A percentile compares a stretch with the other conserved stretches of the same genome.
Conservation (phyloP, 2,113 vertebrate species). For the Thymallus thymallus region DNA sequence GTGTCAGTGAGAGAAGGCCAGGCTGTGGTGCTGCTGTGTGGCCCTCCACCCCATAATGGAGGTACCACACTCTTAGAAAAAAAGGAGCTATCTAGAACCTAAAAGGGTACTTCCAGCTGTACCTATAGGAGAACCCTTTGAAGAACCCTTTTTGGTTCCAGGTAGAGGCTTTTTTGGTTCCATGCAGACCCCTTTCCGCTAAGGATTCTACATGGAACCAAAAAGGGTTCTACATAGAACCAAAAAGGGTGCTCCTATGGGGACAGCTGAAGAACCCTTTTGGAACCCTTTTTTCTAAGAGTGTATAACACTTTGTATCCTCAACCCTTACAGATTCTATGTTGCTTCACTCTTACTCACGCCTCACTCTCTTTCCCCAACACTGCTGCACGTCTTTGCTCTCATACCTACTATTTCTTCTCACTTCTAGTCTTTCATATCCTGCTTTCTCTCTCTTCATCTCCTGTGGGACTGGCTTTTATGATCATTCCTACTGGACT, state of each 20-base stretch:
- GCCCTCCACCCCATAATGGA: constrained; percentile 80
- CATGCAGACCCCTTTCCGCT: no score
- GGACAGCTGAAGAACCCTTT: no score
- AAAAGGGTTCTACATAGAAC: no score
- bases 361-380: constrained; percentile 48
- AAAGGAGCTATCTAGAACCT: no score
- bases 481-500: constrained; percentile 15
- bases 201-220: no score
- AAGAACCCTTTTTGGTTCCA: no score
- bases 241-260: no score
- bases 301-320: neutral
- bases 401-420: constrained; percentile 21
- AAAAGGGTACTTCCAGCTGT: no score
- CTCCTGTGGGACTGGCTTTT: constrained; percentile 39
- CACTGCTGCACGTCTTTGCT: constrained; percentile 36
- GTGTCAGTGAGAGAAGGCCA: constrained; percentile 86
- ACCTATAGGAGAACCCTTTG: no score
- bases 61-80: constrained; percentile 56
- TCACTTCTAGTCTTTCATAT: neutral
- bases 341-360: constrained; percentile 32
- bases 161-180: no score
- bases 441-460: constrained; percentile 32
- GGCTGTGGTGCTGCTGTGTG: constrained; percentile 86
- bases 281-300: no score
- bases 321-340: constrained; percentile 38